Evolutionary conservation across 2,797 vertebrate species (phyloP).

Genomic region (Ara ararauna): DNA sequence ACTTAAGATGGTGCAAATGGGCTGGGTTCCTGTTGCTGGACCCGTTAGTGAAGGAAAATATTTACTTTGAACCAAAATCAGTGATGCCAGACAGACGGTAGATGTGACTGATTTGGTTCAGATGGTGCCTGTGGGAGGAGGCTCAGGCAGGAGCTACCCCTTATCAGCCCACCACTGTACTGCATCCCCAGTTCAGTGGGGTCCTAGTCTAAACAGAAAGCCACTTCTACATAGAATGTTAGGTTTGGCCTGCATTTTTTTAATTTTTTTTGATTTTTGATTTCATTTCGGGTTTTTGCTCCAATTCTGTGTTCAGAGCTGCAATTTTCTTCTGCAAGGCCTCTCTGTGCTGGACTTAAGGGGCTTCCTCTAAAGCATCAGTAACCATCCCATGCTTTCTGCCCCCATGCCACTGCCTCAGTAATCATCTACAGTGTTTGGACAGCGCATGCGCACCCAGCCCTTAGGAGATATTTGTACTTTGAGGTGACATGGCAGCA

Average conservation of each 20-base stretch:
- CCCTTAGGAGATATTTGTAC: neutral
- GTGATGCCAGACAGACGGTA: constrained; percentile 24
- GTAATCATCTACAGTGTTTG: neutral
- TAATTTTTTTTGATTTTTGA: neutral
- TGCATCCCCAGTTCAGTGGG: neutral
- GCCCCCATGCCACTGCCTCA: neutral
- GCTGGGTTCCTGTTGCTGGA: neutral
- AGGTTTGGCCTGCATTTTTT: neutral
- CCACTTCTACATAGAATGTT: fast-evolving
- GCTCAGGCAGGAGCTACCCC: neutral
- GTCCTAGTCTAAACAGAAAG: neutral
- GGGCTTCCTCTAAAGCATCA: neutral
- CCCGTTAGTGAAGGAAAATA: neutral
- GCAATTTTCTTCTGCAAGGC: neutral
- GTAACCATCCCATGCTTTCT: neutral
- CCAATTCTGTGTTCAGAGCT: neutral
- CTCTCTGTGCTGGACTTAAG: neutral
- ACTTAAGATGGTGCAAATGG: neutral
- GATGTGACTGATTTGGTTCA: constrained; percentile 24
- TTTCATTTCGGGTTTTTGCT: neutral
- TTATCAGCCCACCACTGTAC: neutral
- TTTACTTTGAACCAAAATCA: constrained; percentile 38
- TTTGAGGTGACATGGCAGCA: neutral
- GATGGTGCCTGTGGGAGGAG: neutral
- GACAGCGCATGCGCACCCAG: too few relatives aligned